These are phyloP conservation scores for Anas capensis DNA, from an alignment of 2,797 vertebrate species.

Conservation along the genomic window DNA sequence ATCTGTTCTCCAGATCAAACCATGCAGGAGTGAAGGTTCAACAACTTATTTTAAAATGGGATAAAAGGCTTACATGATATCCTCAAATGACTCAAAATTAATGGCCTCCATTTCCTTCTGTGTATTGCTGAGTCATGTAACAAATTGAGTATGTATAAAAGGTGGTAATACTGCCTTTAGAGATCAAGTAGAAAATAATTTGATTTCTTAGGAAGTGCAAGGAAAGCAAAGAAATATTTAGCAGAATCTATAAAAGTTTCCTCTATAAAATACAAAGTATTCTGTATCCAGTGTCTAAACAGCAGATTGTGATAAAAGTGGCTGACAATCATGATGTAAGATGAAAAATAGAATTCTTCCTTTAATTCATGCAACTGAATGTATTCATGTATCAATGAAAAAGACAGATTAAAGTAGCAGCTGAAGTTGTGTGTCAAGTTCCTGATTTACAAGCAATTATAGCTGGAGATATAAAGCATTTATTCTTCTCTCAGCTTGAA, in stretches of 20 bases:
- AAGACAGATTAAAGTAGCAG: background rate
- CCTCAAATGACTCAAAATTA: background rate
- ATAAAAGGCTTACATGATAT: background rate
- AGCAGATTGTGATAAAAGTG: background rate
- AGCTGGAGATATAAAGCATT: background rate
- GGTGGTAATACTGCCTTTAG: background rate
- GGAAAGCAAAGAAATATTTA: background rate
- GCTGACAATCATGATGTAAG: background rate
- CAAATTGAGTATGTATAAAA: background rate
- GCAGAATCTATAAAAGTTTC: background rate
- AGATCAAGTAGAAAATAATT: background rate
- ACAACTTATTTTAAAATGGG: background rate
- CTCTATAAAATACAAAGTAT: background rate
- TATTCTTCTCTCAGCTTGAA: background rate
- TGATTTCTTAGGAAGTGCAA: background rate
- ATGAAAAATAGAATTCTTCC: background rate
- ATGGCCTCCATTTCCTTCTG: background rate
- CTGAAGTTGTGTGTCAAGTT: background rate
- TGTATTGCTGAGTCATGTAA: background rate
- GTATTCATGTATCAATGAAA: background rate
- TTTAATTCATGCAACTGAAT: background rate
- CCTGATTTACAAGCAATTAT: background rate
- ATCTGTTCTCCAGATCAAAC: background rate
- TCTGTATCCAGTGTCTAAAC: slow-evolving; percentile 2
- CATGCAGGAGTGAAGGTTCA: background rate